phyloP scores from a whole-genome alignment of 2,888 invertebrate genomes.

The Cantharis nigra region DNA sequence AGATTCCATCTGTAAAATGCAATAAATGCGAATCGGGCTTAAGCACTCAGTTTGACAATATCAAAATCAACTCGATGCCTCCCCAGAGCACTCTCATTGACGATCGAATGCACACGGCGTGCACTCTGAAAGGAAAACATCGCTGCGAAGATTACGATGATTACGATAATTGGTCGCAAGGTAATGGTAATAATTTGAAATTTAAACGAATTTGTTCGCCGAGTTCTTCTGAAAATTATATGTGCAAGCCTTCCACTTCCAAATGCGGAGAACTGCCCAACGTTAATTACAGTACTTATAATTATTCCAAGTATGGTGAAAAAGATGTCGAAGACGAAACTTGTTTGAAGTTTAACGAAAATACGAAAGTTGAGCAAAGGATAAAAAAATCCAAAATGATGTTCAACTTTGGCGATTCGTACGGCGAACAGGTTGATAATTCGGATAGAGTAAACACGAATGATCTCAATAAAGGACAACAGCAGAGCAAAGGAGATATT shows the following conservation, averaged over 20 bases:
- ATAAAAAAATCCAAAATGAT: slow-evolving; percentile 49
- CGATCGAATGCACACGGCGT: slow-evolving; percentile 72
- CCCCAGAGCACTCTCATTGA: slow-evolving; percentile 58
- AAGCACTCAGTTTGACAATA: slow-evolving; percentile 33
- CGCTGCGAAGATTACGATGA: slow-evolving; percentile 77
- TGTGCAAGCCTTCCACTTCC: slow-evolving; percentile 27
- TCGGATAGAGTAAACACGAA: slow-evolving; percentile 31
- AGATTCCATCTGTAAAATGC: slow-evolving; percentile 68
- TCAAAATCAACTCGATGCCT: slow-evolving; percentile 33
- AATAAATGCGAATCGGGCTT: slow-evolving; percentile 44
- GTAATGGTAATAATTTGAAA: slow-evolving; percentile 30
- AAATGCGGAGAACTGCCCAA: slow-evolving; percentile 7
- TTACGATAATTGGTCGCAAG: slow-evolving; percentile 53
- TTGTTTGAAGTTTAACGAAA: slow-evolving; percentile 38
- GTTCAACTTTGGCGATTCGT: slow-evolving; percentile 52
- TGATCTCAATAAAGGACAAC: slow-evolving; percentile 45
- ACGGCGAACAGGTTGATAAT: slow-evolving; percentile 16
- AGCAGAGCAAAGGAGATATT: slow-evolving; percentile 46
- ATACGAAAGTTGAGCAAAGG: slow-evolving; percentile 33
- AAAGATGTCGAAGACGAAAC: neutral
- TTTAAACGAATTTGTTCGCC: slow-evolving; percentile 36
- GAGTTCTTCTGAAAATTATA: slow-evolving; percentile 6
- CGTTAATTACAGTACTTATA: neutral
- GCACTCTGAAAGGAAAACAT: slow-evolving; percentile 77
- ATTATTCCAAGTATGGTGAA: slow-evolving; percentile 1